phyloP scores from a whole-genome alignment of 2,113 vertebrate genomes.

The Pygathrix nemaeus region DNA sequence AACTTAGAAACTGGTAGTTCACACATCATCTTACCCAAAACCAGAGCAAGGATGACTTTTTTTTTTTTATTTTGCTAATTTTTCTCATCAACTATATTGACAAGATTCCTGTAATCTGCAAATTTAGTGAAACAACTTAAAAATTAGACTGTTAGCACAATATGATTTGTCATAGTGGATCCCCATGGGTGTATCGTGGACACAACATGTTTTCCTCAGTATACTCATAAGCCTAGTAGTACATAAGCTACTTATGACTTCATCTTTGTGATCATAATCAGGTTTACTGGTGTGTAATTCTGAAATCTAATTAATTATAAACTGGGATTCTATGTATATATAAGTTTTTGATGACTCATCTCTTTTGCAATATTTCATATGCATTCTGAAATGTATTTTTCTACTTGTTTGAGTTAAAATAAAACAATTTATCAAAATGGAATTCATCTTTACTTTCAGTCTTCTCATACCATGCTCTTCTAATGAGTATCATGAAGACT shows the following conservation, averaged over 20 bases:
- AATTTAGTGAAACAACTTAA: neutral
- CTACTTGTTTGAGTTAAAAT: neutral
- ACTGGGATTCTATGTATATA: neutral
- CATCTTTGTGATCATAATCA: neutral
- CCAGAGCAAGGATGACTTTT: neutral
- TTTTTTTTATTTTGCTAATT: neutral
- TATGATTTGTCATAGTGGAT: neutral
- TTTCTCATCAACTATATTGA: neutral
- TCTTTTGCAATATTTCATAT: neutral
- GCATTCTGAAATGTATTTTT: neutral
- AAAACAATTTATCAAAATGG: conserved; percentile 30
- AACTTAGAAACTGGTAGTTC: neutral
- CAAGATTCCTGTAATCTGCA: neutral
- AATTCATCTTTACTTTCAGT: neutral
- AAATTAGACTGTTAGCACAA: neutral
- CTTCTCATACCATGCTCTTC: neutral
- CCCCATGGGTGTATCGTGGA: accelerated
- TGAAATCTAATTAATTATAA: neutral
- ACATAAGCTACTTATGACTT: neutral
- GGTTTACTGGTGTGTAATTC: neutral
- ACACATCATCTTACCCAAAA: neutral
- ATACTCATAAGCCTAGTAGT: neutral
- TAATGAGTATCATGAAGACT: neutral
- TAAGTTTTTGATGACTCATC: neutral
- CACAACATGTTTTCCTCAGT: neutral